A percentile compares a stretch with the other conserved stretches of the same genome.
phyloP scores from a whole-genome alignment of 2,888 invertebrate genomes.

The Amorpha juglandis region DNA sequence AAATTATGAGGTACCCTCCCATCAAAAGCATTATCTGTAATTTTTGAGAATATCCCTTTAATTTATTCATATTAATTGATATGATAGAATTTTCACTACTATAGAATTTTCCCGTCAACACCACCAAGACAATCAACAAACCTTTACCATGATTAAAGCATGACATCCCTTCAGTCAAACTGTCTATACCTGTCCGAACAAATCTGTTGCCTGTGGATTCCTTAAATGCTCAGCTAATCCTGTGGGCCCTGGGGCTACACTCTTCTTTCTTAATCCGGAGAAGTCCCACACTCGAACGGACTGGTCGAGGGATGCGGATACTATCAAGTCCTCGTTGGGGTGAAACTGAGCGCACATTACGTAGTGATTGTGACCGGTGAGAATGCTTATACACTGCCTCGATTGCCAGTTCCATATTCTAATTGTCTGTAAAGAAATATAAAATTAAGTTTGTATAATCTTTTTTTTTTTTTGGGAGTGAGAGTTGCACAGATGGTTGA shows the following conservation, averaged over 20 bases:
- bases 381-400: slow-evolving; percentile 95
- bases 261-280: slow-evolving; percentile 97
- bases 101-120: background rate
- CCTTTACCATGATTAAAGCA: slow-evolving; percentile 27
- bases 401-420: slow-evolving; percentile 99
- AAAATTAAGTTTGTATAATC: slow-evolving; percentile 4
- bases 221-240: slow-evolving; percentile 94
- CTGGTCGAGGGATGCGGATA: slow-evolving; percentile 98
- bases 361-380: slow-evolving; percentile 99
- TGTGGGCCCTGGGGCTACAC: slow-evolving; percentile 97
- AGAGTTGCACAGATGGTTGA: too few species aligned
- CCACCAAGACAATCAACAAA: slow-evolving; percentile 14
- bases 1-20: too few species aligned
- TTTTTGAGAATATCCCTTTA: too few species aligned
- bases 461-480: too few species aligned
- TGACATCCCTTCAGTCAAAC: slow-evolving; percentile 20
- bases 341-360: slow-evolving; percentile 99
- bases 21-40: too few species aligned
- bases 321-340: slow-evolving; percentile 97
- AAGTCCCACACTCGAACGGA: slow-evolving; percentile 99
- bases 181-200: slow-evolving; percentile 90
- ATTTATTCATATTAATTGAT: too few species aligned
- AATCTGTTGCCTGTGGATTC: slow-evolving; percentile 93
- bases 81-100: background rate
- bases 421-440: slow-evolving; percentile 87